Evolutionary conservation across 2,888 invertebrate species (phyloP), one percentile per base, ranked within the genome.

Genomic region (Chesias legatella): DNA sequence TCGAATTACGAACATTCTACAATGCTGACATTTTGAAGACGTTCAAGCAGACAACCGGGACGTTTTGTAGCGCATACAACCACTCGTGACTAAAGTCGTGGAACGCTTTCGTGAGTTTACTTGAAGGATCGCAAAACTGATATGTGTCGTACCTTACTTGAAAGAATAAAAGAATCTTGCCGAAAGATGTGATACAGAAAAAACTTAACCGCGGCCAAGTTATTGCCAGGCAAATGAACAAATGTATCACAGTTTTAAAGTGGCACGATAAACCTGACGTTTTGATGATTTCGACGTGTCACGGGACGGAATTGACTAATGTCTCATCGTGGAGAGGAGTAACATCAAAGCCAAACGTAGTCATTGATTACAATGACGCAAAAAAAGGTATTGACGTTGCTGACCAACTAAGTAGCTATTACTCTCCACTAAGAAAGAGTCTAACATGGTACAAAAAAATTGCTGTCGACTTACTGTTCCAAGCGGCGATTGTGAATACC

Each of bases 241-340:
- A 51, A 30, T 39, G 33, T 7, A 38, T 44, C 38, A 53, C 56
- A 22, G 53, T 52, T n/a, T 33, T 55, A 9, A 55, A 52, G 39
- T 52, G 49, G 52, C 49, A 24, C 17, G 54, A 52, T 45, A 49
- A 53, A 27, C 46, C 44, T 2, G 48, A 51, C 20, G 48, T 53
- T 7, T 38, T 53, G 3, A 53, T 53, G 51, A 49, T 53, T 26
- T 51, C 53, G 6, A 51, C 53, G 34, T 53, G 44, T 10, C 51
- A 53, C 42, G 51, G 51, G 24, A 43, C 51, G 8, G 21, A 39
- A 23, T 46, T 46, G 38, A 43, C 41, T 7, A 37, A 25, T 25
- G 25, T 25, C 25, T 25, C 25, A 25, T 25, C 25, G 25, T 25
- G 25, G 25, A 25, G 25, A 25, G 25, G 25, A 10, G n/a, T n/a